Evolutionary conservation across 2,888 invertebrate genomes (phyloP).

Genomic region (Itoplectis maculator): DNA sequence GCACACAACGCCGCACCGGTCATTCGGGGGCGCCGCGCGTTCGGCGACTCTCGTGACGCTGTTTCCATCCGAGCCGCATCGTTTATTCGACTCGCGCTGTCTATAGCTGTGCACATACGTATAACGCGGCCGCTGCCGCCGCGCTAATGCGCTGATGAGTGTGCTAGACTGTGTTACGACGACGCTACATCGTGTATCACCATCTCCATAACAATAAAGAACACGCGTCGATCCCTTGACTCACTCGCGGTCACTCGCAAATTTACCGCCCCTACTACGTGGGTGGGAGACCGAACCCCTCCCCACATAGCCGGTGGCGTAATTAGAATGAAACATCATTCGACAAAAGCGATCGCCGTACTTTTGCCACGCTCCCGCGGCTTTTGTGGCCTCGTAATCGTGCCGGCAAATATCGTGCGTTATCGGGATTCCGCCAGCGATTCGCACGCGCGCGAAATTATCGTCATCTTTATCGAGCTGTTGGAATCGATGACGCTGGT

Average conservation of each 20-base stretch:
- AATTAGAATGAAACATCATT: constrained; percentile 12
- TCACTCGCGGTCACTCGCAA: constrained; percentile 8
- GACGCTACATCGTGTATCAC: background rate
- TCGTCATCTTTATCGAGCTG: too few species aligned
- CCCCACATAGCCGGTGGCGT: background rate
- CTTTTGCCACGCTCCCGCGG: background rate
- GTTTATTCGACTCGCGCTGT: constrained; percentile 37
- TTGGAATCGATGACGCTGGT: too few species aligned
- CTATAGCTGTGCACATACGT: background rate
- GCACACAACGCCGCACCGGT: constrained; percentile 27
- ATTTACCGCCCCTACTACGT: constrained; percentile 3
- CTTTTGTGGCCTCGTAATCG: background rate
- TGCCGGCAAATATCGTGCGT: background rate
- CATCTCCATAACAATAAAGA: constrained; percentile 41
- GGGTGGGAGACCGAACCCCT: too few species aligned
- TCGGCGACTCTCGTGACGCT: constrained; percentile 33
- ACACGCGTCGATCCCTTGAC: constrained; percentile 32
- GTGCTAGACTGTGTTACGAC: constrained; percentile 24
- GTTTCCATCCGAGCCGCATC: constrained; percentile 21
- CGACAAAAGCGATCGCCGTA: background rate
- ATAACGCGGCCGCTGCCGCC: too few species aligned
- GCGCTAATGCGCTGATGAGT: constrained; percentile 4
- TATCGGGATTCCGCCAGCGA: constrained; percentile 14
- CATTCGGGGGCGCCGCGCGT: constrained; percentile 25
- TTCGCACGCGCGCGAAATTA: too few species aligned